phyloP scores from a whole-genome alignment of 2,113 vertebrate genomes.

The Nesogale talazaci region DNA sequence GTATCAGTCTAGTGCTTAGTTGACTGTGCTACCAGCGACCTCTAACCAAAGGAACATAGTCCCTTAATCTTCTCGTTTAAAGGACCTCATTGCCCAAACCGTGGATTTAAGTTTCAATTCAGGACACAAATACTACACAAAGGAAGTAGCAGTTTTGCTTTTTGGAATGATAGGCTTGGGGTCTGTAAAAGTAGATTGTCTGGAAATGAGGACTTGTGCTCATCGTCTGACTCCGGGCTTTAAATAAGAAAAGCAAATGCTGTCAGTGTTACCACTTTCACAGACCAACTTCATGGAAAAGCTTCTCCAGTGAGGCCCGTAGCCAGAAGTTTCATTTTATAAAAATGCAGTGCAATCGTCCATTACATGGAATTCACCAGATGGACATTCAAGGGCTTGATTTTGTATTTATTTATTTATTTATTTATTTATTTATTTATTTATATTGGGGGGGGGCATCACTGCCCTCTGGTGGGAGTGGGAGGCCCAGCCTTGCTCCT shows the following conservation, averaged over 20 bases:
- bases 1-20: too few species aligned
- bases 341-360: constrained; percentile 26
- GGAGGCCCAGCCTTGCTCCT: too few species aligned
- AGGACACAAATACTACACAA: not conserved
- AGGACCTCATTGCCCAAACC: not conserved
- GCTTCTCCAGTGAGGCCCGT: not conserved
- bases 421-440: too few species aligned
- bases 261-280: not conserved
- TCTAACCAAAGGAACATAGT: not conserved
- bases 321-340: constrained; percentile 19
- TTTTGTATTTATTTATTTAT: too few species aligned
- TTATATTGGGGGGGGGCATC: too few species aligned
- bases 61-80: not conserved
- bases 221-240: not conserved
- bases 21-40: too few species aligned
- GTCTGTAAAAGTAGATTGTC: not conserved
- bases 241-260: not conserved
- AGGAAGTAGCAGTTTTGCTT: not conserved
- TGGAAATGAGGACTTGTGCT: not conserved
- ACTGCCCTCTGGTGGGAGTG: too few species aligned
- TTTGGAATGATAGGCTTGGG: not conserved
- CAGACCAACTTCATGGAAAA: not conserved
- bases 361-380: constrained; percentile 16
- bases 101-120: not conserved
- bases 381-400: not conserved